Base-by-base conservation (phyloP, 1,140 invertebrate species). In the Stegodyphus dumicola region DNA sequence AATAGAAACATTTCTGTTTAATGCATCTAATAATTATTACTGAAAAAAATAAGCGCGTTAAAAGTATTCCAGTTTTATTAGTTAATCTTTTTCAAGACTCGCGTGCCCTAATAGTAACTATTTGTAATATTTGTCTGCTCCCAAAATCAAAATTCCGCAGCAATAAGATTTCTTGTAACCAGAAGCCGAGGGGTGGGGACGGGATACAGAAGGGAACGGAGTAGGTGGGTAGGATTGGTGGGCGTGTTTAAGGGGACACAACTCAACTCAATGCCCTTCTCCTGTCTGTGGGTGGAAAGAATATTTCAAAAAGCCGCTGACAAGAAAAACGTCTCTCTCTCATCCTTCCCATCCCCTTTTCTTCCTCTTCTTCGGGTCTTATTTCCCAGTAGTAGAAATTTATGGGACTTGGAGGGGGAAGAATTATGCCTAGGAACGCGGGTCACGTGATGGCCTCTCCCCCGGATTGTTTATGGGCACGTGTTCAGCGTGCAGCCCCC, bases 241-340 rank as follows among this genome's bases (percentile, higher is more conserved):
- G 78, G 78, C 78, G 78, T 81, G 78, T 81, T 81, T 33, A 64
- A 54, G 70, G 78, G 49, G 49, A 51, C 54, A 81, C 78, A 81
- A 73, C 78, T 81, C 78, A 81, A 81, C 78, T 81, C 15, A 52
- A 52, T 53, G 54, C 78, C 78, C 74, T 74, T 70, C 13, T 13
- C 53, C 48, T 60, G 65, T 85, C 81, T 85, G 81, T 76, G 81
- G 73, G 73, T 85, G 73, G 81, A 76, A 76, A 69, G 66, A 69
- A 65, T 65, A 83, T 52, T 66, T 74, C 70, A 74, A 77, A 83
- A 77, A 77, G 73, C 81, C 74, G 81, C 81, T 85, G 81, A 85
- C 81, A 85, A 85, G 81, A 85, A 85, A 85, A 85, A 85, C 81
- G 81, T 85, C 81, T 85, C 77, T 75, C 70, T 85, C 67, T 53